Evolutionary conservation across 2,797 vertebrate genomes (phyloP).

Genomic region (Chloroceryle inda): DNA sequence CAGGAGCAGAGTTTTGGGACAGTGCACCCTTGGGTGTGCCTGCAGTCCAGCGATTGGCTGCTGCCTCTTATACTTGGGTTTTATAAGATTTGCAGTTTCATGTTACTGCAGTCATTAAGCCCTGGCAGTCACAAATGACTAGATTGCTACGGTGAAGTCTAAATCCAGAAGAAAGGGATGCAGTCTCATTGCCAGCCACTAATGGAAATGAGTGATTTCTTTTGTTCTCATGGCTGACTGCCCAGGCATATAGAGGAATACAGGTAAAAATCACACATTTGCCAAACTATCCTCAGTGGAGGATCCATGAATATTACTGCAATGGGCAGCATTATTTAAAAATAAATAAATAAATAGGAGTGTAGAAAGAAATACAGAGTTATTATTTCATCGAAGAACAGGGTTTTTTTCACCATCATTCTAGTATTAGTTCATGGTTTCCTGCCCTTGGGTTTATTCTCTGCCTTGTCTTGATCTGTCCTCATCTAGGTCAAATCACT

Average conservation of each 20-base stretch:
- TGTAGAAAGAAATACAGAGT: background rate
- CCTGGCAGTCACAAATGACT: constrained; percentile 58
- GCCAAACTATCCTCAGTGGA: constrained; percentile 6
- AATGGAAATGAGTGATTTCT: constrained; percentile 72
- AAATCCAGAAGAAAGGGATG: constrained; percentile 45
- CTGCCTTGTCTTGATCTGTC: background rate
- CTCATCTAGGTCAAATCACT: background rate
- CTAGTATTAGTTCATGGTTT: background rate
- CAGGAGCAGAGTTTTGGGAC: background rate
- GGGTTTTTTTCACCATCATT: background rate
- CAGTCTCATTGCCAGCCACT: constrained; percentile 53
- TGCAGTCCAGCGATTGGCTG: background rate
- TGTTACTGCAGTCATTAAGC: constrained; percentile 66
- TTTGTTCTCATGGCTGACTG: constrained; percentile 65
- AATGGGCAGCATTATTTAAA: background rate
- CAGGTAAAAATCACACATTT: constrained; percentile 55
- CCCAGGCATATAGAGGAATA: constrained; percentile 37
- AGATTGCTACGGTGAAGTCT: constrained; percentile 34
- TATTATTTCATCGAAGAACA: background rate
- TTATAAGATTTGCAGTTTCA: constrained; percentile 49
- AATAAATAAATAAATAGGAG: background rate
- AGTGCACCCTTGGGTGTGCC: background rate
- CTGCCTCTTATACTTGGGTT: background rate
- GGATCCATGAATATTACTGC: background rate
- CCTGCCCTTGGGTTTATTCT: background rate